Conservation (phyloP, 1,140 invertebrate genomes). For the Pseudomyrmex pallidus region DNA sequence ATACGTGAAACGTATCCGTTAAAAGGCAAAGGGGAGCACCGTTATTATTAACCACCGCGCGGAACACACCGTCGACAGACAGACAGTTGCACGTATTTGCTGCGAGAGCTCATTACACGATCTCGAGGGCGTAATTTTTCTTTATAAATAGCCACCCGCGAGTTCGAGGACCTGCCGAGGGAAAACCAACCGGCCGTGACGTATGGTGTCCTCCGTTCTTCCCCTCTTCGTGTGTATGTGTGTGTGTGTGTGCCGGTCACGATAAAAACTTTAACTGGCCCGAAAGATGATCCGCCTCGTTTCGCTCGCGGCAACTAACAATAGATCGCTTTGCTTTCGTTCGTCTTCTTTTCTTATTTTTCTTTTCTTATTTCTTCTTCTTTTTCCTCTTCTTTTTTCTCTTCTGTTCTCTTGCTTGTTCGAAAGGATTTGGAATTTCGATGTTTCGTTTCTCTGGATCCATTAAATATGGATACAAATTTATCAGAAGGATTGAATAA, state of each 20-base stretch:
- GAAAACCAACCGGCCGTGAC: slow-evolving; percentile 41
- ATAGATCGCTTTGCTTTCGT: slow-evolving; percentile 41
- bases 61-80: slow-evolving; percentile 32
- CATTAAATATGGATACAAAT: not conserved
- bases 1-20: slow-evolving; percentile 58
- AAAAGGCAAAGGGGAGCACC: slow-evolving; percentile 30
- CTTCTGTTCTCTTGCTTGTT: slow-evolving; percentile 7
- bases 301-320: slow-evolving; percentile 54
- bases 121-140: slow-evolving; percentile 58
- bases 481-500: not conserved
- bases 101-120: slow-evolving; percentile 58
- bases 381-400: not conserved
- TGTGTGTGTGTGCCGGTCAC: slow-evolving; percentile 23
- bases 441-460: slow-evolving; percentile 2
- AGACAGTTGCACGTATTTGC: slow-evolving; percentile 55
- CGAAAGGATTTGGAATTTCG: slow-evolving; percentile 17
- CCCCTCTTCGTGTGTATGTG: too few relatives aligned
- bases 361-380: not conserved
- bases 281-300: slow-evolving; percentile 59
- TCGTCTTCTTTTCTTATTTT: slow-evolving; percentile 29
- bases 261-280: slow-evolving; percentile 59
- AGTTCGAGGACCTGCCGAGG: slow-evolving; percentile 22
- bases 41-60: slow-evolving; percentile 58
- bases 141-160: slow-evolving; percentile 53
- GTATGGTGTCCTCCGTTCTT: slow-evolving; percentile 23